Conservation (phyloP, 2,113 vertebrate genomes). For the Semnornis frantzii region DNA sequence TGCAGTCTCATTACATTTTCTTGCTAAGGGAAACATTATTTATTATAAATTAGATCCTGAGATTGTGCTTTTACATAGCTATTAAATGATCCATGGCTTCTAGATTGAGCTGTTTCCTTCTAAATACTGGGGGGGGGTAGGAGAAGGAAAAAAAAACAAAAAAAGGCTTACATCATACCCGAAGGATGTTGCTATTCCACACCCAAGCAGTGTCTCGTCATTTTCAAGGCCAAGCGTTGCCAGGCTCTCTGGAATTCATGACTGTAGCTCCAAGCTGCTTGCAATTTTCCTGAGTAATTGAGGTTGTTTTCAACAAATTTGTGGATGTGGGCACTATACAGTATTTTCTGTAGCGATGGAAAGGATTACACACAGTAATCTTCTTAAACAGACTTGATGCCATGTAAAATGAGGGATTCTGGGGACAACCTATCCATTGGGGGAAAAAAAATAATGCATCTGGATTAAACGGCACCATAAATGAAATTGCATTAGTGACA, state of each 20-base stretch:
- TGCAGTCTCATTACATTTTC: not conserved
- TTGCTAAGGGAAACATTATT: not conserved
- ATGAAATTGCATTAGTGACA: not conserved
- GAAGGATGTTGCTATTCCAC: not conserved
- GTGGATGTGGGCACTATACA: not conserved
- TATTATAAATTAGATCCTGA: not conserved
- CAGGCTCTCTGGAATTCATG: rapidly evolving
- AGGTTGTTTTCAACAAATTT: not conserved
- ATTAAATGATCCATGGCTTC: not conserved
- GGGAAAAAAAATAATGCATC: not conserved
- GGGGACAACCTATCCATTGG: not conserved
- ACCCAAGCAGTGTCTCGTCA: not conserved
- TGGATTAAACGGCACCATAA: not conserved
- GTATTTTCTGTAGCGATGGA: not conserved
- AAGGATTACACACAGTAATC: not conserved
- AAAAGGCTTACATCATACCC: not conserved
- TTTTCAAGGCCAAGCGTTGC: conserved; percentile 9
- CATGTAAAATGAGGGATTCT: not conserved
- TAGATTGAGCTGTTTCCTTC: not conserved
- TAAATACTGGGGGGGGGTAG: not conserved
- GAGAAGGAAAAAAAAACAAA: not conserved
- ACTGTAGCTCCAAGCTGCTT: not conserved
- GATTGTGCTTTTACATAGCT: not conserved
- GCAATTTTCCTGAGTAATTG: not conserved
- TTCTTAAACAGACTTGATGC: not conserved